Conservation (phyloP, 2,113 vertebrate genomes). For the Callaeas wilsoni region DNA sequence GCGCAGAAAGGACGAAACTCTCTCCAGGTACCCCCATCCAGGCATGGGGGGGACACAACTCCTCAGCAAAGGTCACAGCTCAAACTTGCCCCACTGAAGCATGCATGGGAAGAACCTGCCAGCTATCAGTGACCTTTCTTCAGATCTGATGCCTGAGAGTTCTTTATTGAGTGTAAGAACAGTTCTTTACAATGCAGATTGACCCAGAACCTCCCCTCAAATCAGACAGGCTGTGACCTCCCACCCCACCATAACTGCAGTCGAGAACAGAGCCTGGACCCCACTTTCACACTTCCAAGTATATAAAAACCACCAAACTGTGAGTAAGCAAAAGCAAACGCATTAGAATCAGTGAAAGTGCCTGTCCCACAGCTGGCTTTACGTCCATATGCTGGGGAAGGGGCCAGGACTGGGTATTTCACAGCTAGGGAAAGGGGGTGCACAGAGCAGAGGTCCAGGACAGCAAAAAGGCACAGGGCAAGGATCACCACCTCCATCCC, state of each 20-base stretch:
- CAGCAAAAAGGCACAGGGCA: slow-evolving; percentile 26
- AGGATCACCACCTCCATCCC: neutral
- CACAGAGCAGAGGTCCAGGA: neutral
- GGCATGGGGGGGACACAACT: accelerated
- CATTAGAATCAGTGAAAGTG: neutral
- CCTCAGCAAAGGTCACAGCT: neutral
- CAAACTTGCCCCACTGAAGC: neutral
- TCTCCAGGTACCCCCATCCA: neutral
- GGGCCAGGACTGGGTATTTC: neutral
- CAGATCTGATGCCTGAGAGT: neutral
- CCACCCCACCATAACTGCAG: neutral
- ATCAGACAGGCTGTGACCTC: neutral
- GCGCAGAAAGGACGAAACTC: neutral
- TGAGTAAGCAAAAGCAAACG: neutral
- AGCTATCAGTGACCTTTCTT: neutral
- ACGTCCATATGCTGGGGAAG: neutral
- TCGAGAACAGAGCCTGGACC: neutral
- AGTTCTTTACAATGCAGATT: neutral
- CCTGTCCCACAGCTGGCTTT: neutral
- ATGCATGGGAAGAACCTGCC: accelerated
- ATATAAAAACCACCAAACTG: neutral
- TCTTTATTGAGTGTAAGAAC: slow-evolving; percentile 47
- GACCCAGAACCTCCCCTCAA: neutral
- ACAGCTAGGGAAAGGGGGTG: neutral
- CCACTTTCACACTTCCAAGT: neutral